These are phyloP conservation scores for Mormoops blainvillei DNA, from an alignment of 2,113 vertebrate species.

Conservation along the genomic window DNA sequence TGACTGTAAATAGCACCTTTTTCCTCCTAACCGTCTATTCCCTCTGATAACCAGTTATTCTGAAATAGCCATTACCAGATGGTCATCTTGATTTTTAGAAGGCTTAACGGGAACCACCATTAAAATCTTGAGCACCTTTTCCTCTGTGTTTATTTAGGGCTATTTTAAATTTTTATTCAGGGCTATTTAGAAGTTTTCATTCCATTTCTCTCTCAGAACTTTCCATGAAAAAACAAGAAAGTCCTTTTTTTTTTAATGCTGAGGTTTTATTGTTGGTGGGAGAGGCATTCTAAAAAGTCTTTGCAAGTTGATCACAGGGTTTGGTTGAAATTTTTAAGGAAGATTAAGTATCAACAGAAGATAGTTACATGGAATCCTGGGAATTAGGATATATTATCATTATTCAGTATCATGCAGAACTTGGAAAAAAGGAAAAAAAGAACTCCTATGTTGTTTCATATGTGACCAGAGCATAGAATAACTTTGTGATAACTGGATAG, in stretches of 20 bases:
- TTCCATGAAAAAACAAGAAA: neutral
- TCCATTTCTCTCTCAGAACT: neutral
- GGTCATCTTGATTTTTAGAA: neutral
- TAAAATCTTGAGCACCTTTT: conserved; percentile 11
- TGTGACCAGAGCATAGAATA: neutral
- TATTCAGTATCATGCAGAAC: neutral
- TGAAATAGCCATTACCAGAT: neutral
- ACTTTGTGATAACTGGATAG: neutral
- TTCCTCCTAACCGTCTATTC: neutral
- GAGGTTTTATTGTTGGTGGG: neutral
- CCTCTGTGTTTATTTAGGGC: neutral
- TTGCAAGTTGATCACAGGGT: neutral
- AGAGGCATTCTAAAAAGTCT: neutral
- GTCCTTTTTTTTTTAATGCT: neutral
- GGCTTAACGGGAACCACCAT: neutral
- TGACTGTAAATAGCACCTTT: neutral
- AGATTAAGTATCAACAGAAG: neutral
- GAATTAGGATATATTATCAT: neutral
- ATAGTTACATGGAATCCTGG: neutral
- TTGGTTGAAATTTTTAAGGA: neutral
- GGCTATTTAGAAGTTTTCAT: neutral
- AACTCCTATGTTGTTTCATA: neutral
- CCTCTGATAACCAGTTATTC: neutral
- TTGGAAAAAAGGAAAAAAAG: neutral
- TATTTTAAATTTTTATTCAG: neutral